Base-by-base conservation (phyloP, 1,140 invertebrate genomes). In the Drosophila mojavensis region DNA sequence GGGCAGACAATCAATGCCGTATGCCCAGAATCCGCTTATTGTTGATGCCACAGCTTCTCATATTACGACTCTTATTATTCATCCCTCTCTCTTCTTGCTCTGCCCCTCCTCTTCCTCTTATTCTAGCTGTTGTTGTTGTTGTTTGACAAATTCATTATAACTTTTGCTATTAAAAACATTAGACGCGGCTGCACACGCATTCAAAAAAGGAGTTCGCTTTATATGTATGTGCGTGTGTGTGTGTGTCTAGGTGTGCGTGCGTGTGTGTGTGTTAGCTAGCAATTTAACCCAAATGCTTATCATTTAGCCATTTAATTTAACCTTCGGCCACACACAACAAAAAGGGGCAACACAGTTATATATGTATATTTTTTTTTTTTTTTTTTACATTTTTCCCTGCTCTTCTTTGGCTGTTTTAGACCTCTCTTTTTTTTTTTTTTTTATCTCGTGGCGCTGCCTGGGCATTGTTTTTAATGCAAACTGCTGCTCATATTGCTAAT, bases 291-390 rank as follows among this genome's bases (percentile, higher is more conserved):
- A 89, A 89, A 89, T 89, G 84, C 84, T 89, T 89, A 89, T 89
- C 84, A 89, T 89, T 89, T 89, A 84, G 85, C 84, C 84, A 89
- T 89, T 89, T 89, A 78, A 89, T 89, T 89, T 89, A 89, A 89
- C 84, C 84, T 89, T 88, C 89, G 83, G 84, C 79, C 73, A 65
- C 71, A 58, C 54, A 76, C 56, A 73, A 76, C 56, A 73, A 53
- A 73, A 60, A 59, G 63, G 10, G 54, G 33, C n/a, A 51, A 70
- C 58, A 67, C 47, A 39, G 15, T 45, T 30, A 2, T 26, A 6
- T 33, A 2, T 24, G 20, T 53, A 51, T 41, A 39, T 10, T 59
- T 60, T 20, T 60, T 24, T 51, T 48, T 10, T 59, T 60, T 20
- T 60, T 24, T 51, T 24, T 33, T 3, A 20, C 3, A 55, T 7